Evolutionary conservation across 2,888 invertebrate genomes (phyloP).

Genomic region (Amphipyra berbera): DNA sequence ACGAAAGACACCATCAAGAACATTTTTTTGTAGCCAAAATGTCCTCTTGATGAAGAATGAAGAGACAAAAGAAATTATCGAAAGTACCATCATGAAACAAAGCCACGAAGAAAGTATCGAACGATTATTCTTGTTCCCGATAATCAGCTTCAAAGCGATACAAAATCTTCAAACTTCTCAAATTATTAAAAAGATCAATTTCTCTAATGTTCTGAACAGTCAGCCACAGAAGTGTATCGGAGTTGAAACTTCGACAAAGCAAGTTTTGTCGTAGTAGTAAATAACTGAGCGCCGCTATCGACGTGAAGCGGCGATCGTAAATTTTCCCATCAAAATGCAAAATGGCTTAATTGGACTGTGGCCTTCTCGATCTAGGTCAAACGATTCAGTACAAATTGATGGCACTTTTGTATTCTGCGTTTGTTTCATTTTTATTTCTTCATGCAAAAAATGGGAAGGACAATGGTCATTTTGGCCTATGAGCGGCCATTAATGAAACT

Average conservation of each 20-base stretch:
- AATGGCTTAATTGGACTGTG: slow-evolving; percentile 89
- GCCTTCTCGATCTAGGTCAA: slow-evolving; percentile 86
- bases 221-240: slow-evolving; percentile 49
- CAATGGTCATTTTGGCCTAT: too few species aligned
- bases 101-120: slow-evolving; percentile 14
- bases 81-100: slow-evolving; percentile 15
- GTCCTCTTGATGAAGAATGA: too few species aligned
- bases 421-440: slow-evolving; percentile 74
- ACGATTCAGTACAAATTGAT: slow-evolving; percentile 86
- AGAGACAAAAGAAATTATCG: not conserved
- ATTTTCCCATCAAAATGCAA: slow-evolving; percentile 89
- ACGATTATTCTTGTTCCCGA: slow-evolving; percentile 25
- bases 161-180: slow-evolving; percentile 33
- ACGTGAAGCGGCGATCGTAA: slow-evolving; percentile 83
- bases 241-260: slow-evolving; percentile 55
- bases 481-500: too few species aligned
- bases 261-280: slow-evolving; percentile 74
- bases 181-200: slow-evolving; percentile 51
- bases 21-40: too few species aligned
- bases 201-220: slow-evolving; percentile 40
- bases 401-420: slow-evolving; percentile 78
- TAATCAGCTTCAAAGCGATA: slow-evolving; percentile 31
- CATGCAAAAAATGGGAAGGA: slow-evolving; percentile 42
- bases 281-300: slow-evolving; percentile 81
- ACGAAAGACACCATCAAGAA: too few species aligned